These are phyloP conservation scores for Chascanopsetta lugubris DNA, from an alignment of 2,113 vertebrate genomes.

Conservation along the genomic window DNA sequence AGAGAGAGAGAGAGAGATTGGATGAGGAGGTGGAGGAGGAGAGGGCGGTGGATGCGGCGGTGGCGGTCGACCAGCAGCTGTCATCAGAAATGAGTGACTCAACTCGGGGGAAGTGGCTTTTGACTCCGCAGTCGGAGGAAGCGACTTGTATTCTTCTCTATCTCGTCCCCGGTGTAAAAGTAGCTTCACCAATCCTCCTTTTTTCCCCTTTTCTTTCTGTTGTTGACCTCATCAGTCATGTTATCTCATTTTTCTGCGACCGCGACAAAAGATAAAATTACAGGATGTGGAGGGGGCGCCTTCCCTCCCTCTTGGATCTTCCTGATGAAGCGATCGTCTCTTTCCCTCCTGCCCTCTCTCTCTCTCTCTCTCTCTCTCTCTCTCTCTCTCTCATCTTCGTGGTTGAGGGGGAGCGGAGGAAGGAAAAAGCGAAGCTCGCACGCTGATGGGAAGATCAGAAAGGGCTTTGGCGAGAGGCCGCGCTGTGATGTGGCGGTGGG, in stretches of 20 bases:
- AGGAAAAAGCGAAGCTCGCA: slow-evolving; percentile 37
- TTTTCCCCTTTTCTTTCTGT: neutral
- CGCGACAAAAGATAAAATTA: slow-evolving; percentile 47
- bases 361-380: slow-evolving; percentile 46
- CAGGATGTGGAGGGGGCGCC: slow-evolving; percentile 75
- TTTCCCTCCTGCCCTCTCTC: slow-evolving; percentile 42
- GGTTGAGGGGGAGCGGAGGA: slow-evolving; percentile 36
- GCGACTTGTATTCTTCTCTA: too few species aligned
- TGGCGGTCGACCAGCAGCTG: slow-evolving; percentile 58
- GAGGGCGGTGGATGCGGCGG: slow-evolving; percentile 67
- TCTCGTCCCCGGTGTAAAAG: neutral
- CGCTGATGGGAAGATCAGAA: slow-evolving; percentile 49
- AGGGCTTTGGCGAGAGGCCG: slow-evolving; percentile 40
- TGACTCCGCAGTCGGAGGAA: too few species aligned
- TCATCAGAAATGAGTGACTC: slow-evolving; percentile 56
- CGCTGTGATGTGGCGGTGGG: slow-evolving; percentile 65
- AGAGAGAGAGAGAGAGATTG: slow-evolving; percentile 11
- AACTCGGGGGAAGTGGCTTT: slow-evolving; percentile 57
- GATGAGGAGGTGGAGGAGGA: slow-evolving; percentile 46
- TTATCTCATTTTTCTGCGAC: slow-evolving; percentile 31
- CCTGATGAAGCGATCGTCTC: slow-evolving; percentile 52
- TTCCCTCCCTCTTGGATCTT: too few species aligned
- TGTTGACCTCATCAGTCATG: neutral
- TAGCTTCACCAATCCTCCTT: neutral
- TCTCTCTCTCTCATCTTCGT: slow-evolving; percentile 51